Conservation (phyloP, 2,113 vertebrate species). For the Cynopterus brachyotis region DNA sequence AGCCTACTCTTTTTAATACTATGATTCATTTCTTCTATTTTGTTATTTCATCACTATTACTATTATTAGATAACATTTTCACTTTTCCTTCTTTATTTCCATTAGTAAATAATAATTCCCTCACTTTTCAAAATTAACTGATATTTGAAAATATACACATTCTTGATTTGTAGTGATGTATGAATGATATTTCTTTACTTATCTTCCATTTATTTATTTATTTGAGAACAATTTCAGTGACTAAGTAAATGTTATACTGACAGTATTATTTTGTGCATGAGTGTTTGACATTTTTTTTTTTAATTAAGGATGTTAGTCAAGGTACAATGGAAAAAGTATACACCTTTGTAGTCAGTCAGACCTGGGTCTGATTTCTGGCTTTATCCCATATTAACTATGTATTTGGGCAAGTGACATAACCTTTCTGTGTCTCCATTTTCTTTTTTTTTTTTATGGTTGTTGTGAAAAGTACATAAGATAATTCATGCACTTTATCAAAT, state of each 20-base stretch:
- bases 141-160: background rate
- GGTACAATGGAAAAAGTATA: background rate
- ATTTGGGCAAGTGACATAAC: background rate
- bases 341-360: background rate
- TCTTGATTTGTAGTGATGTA: background rate
- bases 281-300: background rate
- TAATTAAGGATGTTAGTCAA: slow-evolving; percentile 18
- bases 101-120: background rate
- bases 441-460: background rate
- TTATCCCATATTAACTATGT: background rate
- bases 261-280: background rate
- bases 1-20: background rate
- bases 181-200: background rate
- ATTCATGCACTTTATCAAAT: background rate
- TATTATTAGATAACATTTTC: background rate
- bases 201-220: background rate
- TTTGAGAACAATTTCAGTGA: background rate
- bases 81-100: background rate
- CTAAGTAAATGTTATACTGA: background rate
- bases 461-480: background rate
- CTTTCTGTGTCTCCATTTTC: background rate
- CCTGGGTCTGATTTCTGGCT: background rate
- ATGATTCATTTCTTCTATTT: slow-evolving; percentile 34
- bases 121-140: slow-evolving; percentile 18
- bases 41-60: background rate